Base-by-base conservation (phyloP, 2,888 invertebrate genomes). In the Drepana falcataria region DNA sequence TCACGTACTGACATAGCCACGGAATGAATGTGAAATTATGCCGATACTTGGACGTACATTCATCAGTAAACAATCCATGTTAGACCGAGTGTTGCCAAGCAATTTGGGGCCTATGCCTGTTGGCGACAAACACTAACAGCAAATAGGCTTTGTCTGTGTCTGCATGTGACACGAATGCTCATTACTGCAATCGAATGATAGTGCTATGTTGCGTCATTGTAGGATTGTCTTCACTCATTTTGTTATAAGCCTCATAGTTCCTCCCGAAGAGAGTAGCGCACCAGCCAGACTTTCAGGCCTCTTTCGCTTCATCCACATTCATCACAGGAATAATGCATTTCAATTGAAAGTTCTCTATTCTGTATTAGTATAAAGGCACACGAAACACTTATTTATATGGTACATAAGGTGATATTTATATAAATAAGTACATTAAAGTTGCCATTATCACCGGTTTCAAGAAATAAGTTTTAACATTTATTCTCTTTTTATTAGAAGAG, bases 11-110 rank as follows among this genome's bases (percentile, higher is more conserved):
- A 64, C 70, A 67, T 66, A 60, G 68, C 71, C 64, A 67, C 66
- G 71, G 73, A 68, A 65, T 75, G 81, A 83, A 82, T 83, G 82
- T 83, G 82, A 79, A 83, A 80, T 79, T 80, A 81, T 80, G 75
- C 70, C 78, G 66, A 81, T 77, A 73, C 70, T 67, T 54, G 63
- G 55, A 47, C 55, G 58, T 65, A 68, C 67, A 69, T 65, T 67
- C 66, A 74, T 71, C 63, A 59, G 62, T 58, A 59, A 64, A 64
- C 63, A 59, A 52, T 55, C 44, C 44, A 7, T 48, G 33, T 51
- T 47, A 34, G 21, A 21, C 47, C n/a, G 48, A 40, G 37, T 48
- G n/a, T 6, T 53, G 53, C 40, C 55, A 48, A 51, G 44, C 57
- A 2, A 70, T 48, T 63, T 54, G 21, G 52, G 52, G 65, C 69